Base-by-base conservation (phyloP, 2,113 vertebrate genomes). In the Mormyrus iriodes region DNA sequence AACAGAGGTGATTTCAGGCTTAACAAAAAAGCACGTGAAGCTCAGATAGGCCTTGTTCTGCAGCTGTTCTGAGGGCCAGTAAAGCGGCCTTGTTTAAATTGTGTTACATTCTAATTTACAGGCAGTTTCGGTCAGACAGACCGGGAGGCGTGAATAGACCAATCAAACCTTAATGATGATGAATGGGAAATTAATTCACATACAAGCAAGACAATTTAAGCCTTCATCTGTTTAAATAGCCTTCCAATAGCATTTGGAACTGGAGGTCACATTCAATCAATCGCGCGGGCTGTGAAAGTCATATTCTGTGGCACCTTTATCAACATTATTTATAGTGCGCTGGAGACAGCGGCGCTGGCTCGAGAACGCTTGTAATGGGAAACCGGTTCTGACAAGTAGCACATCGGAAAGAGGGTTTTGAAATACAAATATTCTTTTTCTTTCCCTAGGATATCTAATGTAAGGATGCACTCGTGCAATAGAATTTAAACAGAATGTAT, bases 101-200 rank as follows among this genome's bases (percentile, higher is more conserved):
- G 97, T 97, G 97, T 97, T 97, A 97, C 95, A 95, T 96, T 96
- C 96, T 98, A 97, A 98, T 98, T 97, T 98, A 97, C 97, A 96
- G 96, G 96, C 95, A 93, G 95, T 96, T 94, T 96, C 93, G 95
- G 95, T 97, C 95, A 95, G 96, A 96, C 96, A 97, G 97, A 95
- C 95, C 96, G 95, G 95, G 94, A 96, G 96, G 97, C 96, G 95
- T 98, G 97, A 96, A 97, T 96, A 95, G 96, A 97, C 96, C 97
- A 96, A 97, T 98, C 97, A 96, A 96, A 95, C 94, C 93, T 94
- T 99, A 99, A 99, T 97, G 98, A 99, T 99, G 98, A 99, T 98
- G 97, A 99, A 99, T 98, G 97, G 95, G 97, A 97, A 97, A 99
- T 99, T 99, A 99, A 99, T 98, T 97, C 97, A 96, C 97, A 97